Base-by-base conservation (phyloP, 92 coral and sea anemone species). In the Zoanthus gigantus region DNA sequence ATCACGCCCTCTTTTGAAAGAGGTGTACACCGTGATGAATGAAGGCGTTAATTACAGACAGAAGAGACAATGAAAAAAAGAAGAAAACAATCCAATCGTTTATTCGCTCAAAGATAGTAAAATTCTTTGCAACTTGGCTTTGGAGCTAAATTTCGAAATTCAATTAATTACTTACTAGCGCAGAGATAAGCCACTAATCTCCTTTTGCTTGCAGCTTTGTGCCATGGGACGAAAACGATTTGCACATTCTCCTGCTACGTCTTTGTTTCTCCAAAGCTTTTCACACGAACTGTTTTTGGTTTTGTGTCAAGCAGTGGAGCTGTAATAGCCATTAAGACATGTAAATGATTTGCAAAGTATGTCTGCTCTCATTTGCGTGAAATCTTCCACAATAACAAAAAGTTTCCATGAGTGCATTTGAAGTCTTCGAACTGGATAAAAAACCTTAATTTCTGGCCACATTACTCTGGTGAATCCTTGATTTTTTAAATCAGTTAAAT, bases 1-100 rank as follows among this genome's bases (percentile, higher is more conserved):
- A 16, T 17, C 85, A 66, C 85, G 85, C 85, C 85, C 45, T 68
- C 63, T n/a, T 12, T 79, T 81, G 28, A 63, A 44, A 45, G 46
- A 81, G 75, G 85, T 81, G 75, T 81, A 81, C 65, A 65, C 31
- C 28, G 32, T 81, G 61, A 81, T 81, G 75, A 81, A 81, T 66
- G 47, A 18, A 81, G 75, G 75, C 66, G 75, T 66, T 81, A 65
- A 81, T 81, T 81, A 81, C 58, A 57, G 7, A 66, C 85, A 81
- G 45, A 8, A 46, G 45, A 46, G 66, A 65, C 60, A 81, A 81
- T 12, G 65, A 81, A 67, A 65, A 37, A 37, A 45, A 7, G 52
- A 45, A 79, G 17, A 63, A 63, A 63, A 63, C n/a, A 23, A 60
- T 61, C 34, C 10, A 79, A 79, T 58, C 18, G 84, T 50, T 79